phyloP scores from a whole-genome alignment of 2,113 vertebrate species.

The Vulpes ferrilata region DNA sequence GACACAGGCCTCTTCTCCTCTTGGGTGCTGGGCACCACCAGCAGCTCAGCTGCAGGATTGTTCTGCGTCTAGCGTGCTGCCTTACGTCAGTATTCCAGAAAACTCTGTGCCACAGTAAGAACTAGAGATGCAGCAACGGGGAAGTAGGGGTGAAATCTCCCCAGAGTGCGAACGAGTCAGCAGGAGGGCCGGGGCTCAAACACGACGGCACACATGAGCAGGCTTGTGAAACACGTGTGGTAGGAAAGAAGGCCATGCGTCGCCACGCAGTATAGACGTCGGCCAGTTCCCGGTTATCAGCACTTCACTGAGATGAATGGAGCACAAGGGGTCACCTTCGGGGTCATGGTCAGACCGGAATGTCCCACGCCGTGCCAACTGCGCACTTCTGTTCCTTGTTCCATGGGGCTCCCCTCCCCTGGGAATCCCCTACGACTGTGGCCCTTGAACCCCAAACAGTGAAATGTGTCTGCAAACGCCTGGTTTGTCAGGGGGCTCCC shows the following conservation, averaged over 20 bases:
- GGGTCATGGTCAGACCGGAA: not conserved
- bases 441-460: not conserved
- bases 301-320: not conserved
- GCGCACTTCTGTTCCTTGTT: not conserved
- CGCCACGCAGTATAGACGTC: fast-evolving
- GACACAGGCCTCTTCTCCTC: not conserved
- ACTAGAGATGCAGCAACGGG: not conserved
- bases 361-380: fast-evolving
- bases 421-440: not conserved
- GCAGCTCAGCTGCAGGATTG: not conserved
- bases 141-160: fast-evolving
- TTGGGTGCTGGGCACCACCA: fast-evolving
- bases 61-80: not conserved
- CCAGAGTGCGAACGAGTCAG: not conserved
- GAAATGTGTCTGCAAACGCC: not conserved
- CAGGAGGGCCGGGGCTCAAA: not conserved
- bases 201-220: fast-evolving
- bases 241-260: fast-evolving
- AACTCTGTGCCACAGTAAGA: not conserved
- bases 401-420: not conserved
- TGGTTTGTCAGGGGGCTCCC: not conserved
- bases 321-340: not conserved
- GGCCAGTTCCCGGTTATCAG: not conserved
- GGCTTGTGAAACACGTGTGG: not conserved
- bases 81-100: not conserved